Evolutionary conservation across 2,797 vertebrate species (phyloP), one percentile per base, ranked within the genome.

Genomic region (Harpagifer antarcticus): DNA sequence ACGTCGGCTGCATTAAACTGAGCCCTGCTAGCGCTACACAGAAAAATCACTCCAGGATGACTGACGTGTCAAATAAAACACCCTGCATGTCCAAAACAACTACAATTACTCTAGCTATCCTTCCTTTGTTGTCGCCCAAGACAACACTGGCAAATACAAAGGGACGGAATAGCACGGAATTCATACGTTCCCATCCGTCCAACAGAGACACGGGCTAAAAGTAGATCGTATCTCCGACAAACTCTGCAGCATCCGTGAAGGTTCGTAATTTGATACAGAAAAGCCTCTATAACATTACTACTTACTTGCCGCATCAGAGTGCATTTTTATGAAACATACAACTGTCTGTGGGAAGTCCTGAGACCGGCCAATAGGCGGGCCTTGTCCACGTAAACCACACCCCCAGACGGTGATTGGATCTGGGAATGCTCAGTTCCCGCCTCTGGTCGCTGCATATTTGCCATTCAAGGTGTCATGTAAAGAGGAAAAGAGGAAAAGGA

Each of bases 291-390:
- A 89, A 72, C 72, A 84, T 78, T 90, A 72, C 83, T 96, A 99
- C 98, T 98, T 97, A 99, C 98, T 98, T 98, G 98, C 97, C 96
- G 97, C 96, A 99, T 99, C 97, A 96, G 98, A 99, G 97, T 99
- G 97, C 98, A 99, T 99, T 98, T 99, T 99, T 95, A 97, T 95
- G 94, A 96, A 95, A 96, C 97, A 96, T 95, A 95, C 93, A 94
- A 95, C 96, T 95, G 95, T 93, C 93, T 94, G 93, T 93, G 94
- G 93, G 94, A 93, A 95, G 93, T 93, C 94, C 92, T 92, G 94
- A 94, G 93, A 95, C 95, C 95, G 95, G 95, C 94, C 94, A 95
- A 91, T 90, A 86, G 95, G 95, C 92, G 95, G 94, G 90, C 81
- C 91, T 78, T 90, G 88, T 83, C 80, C 53, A 52, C 69, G 66